Evolutionary conservation across 2,797 vertebrate species (phyloP).

Genomic region (Amblyopsis hoosieri): DNA sequence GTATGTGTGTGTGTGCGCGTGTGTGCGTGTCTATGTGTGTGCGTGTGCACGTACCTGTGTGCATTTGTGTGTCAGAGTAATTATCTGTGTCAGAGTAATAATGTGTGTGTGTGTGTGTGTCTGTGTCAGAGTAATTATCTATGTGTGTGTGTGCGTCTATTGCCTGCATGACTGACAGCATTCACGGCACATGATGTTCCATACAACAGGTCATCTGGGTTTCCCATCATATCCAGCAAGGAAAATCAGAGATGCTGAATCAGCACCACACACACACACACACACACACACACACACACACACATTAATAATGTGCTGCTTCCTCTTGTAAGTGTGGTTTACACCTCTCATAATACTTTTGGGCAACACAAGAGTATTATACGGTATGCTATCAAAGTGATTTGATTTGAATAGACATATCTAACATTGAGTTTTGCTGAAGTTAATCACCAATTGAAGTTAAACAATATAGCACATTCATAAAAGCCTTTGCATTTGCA

Average conservation of each 20-base stretch:
- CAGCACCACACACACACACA: constrained; percentile 19
- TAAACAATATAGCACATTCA: not conserved
- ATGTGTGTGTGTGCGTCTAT: not conserved
- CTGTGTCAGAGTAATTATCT: constrained; percentile 2
- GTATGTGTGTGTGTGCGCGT: not conserved
- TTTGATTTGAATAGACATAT: no score
- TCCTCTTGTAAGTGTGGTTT: constrained; percentile 11
- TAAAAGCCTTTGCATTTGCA: not conserved
- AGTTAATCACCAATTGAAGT: no score
- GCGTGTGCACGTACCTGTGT: not conserved
- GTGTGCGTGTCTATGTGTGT: not conserved
- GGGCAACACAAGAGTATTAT: no score
- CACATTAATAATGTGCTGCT: not conserved
- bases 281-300: not conserved
- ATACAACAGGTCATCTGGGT: constrained; percentile 50
- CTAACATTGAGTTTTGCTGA: no score
- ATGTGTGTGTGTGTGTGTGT: not conserved
- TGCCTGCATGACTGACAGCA: not conserved
- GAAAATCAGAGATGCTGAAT: constrained; percentile 39
- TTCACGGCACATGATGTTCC: not conserved
- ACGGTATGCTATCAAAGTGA: no score
- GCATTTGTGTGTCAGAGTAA: not conserved
- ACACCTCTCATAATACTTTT: no score
- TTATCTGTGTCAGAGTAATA: not conserved
- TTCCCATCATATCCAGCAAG: constrained; percentile 51